Percentiles rank a stretch among this genome's conserved stretches.
Evolutionary conservation across 1,140 invertebrate genomes (phyloP).

Genomic region (Rhagoletis zephyria): DNA sequence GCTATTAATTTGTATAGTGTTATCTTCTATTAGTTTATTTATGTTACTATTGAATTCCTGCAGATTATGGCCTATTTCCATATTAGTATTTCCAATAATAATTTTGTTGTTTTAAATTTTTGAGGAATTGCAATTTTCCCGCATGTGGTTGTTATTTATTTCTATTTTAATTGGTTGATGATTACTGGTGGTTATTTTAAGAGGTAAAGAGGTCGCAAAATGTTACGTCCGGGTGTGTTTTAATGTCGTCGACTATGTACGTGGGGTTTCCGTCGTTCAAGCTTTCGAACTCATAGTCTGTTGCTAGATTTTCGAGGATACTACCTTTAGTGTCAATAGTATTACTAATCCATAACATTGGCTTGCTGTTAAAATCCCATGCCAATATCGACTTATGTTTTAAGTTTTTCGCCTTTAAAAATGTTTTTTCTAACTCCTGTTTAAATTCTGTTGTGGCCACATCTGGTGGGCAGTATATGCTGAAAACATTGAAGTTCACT

Average conservation of each 20-base stretch:
- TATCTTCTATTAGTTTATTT: conserved; percentile 23
- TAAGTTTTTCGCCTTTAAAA: not conserved
- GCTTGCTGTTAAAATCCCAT: not conserved
- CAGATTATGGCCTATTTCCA: not conserved
- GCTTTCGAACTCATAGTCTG: not conserved
- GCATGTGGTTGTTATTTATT: too few species aligned
- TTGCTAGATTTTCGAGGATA: too few species aligned
- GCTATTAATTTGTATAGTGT: not conserved
- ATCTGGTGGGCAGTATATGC: too few species aligned
- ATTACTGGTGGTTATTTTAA: too few species aligned
- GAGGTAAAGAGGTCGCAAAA: too few species aligned
- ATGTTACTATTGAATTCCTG: not conserved
- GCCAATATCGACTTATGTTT: not conserved
- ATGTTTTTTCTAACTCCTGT: too few species aligned
- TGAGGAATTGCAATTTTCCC: too few species aligned
- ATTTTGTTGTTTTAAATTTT: too few species aligned
- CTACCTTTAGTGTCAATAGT: too few species aligned
- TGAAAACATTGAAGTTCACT: too few species aligned
- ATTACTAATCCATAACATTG: not conserved
- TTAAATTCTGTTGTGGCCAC: not conserved
- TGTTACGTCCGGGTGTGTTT: not conserved
- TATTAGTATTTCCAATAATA: not conserved
- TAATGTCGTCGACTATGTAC: not conserved
- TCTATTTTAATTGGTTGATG: too few species aligned
- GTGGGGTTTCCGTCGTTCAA: conserved; percentile 4